Evolutionary conservation across 2,888 invertebrate genomes (phyloP).

Genomic region (Lithosia quadra): DNA sequence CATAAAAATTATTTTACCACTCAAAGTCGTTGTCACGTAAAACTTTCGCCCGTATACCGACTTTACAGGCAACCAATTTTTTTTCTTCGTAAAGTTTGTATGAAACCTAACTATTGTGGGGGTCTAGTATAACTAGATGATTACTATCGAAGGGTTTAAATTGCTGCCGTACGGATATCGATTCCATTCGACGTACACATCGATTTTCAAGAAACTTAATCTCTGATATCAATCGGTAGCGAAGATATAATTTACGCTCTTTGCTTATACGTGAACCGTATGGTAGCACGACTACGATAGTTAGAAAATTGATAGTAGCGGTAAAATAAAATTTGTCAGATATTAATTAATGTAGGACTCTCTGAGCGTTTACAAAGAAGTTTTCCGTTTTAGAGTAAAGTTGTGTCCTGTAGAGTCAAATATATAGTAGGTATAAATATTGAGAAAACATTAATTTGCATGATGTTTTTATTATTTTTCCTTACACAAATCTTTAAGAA

Average conservation of each 20-base stretch:
- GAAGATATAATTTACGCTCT: slow-evolving; percentile 34
- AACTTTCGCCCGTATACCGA: too few species aligned
- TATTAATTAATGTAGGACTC: too few species aligned
- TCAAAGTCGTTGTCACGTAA: too few species aligned
- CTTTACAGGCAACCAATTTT: too few species aligned
- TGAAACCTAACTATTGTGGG: slow-evolving; percentile 16
- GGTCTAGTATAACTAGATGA: slow-evolving; percentile 32
- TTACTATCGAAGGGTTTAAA: slow-evolving; percentile 47
- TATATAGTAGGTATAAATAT: too few species aligned
- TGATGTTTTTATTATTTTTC: too few species aligned
- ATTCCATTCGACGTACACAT: slow-evolving; percentile 37
- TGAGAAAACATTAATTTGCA: too few species aligned
- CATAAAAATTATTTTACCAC: too few species aligned
- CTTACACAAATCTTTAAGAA: too few species aligned
- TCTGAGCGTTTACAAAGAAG: not conserved
- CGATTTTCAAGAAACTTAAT: slow-evolving; percentile 49
- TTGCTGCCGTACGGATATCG: slow-evolving; percentile 48
- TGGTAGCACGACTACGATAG: not conserved
- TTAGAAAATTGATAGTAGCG: not conserved
- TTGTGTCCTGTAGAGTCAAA: too few species aligned
- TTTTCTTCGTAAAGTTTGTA: slow-evolving; percentile 17
- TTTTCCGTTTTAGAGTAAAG: too few species aligned
- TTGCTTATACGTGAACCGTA: slow-evolving; percentile 2
- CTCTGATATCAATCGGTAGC: slow-evolving; percentile 45
- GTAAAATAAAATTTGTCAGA: not conserved